A percentile compares a stretch with the other conserved stretches of the same genome.
Conservation (phyloP, 2,888 invertebrate species). For the Pheosia tremula region DNA sequence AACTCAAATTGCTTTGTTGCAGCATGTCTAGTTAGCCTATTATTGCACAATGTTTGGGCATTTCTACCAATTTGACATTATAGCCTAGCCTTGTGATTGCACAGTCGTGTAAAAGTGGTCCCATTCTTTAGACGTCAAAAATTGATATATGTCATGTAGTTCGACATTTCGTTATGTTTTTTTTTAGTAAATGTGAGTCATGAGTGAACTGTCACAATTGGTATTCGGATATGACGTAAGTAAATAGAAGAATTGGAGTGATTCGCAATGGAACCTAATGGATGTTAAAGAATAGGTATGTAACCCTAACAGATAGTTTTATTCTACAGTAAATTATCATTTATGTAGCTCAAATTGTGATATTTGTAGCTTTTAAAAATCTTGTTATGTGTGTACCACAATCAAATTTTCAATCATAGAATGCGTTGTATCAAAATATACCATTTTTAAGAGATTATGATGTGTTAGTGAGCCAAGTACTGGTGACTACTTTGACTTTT, state of each 20-base stretch:
- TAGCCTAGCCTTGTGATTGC: slow-evolving; percentile 37
- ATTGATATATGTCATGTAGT: slow-evolving; percentile 35
- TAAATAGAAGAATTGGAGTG: neutral
- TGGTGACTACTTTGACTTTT: no score
- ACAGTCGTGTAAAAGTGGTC: slow-evolving; percentile 26
- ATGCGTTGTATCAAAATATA: no score
- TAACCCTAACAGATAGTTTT: no score
- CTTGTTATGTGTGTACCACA: no score
- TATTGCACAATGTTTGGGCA: slow-evolving; percentile 6
- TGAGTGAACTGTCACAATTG: slow-evolving; percentile 2
- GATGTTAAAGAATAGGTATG: no score
- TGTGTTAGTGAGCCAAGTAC: no score
- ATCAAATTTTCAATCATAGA: no score
- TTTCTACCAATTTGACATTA: slow-evolving; percentile 38
- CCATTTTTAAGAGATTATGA: no score
- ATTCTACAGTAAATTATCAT: no score
- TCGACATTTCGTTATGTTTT: slow-evolving; percentile 30
- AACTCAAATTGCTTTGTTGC: slow-evolving; percentile 1
- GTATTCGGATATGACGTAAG: slow-evolving; percentile 4
- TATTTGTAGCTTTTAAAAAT: no score
- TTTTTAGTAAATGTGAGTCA: slow-evolving; percentile 2
- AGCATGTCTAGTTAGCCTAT: neutral
- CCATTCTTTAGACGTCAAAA: slow-evolving; percentile 29
- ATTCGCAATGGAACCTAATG: neutral
- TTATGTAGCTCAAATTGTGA: no score